Conservation (phyloP, 1,140 invertebrate genomes). For the Parasteatoda tepidariorum region DNA sequence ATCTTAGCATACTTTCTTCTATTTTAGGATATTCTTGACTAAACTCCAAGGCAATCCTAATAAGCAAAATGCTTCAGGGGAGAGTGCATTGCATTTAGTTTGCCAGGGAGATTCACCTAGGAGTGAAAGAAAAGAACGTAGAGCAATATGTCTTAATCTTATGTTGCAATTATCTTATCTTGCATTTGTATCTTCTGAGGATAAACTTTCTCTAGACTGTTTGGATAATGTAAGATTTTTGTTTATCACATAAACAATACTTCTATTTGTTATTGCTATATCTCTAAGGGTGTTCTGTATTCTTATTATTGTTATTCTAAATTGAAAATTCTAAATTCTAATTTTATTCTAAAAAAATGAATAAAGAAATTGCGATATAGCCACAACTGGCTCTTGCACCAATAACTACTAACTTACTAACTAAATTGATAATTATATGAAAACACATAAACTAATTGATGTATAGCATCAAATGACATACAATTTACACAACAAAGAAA, state of each 20-base stretch:
- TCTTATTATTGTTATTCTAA: background rate
- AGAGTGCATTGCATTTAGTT: slow-evolving; percentile 76
- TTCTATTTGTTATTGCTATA: background rate
- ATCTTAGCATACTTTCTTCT: too few species aligned
- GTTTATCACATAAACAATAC: too few species aligned
- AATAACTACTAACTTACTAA: too few species aligned
- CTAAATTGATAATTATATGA: too few species aligned
- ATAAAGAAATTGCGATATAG: too few species aligned
- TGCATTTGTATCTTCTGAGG: slow-evolving; percentile 71
- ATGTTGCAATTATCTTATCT: slow-evolving; percentile 77
- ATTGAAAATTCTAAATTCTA: background rate
- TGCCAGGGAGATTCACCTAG: slow-evolving; percentile 70
- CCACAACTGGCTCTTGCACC: too few species aligned
- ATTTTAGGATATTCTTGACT: slow-evolving; percentile 75
- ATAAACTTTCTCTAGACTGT: slow-evolving; percentile 73
- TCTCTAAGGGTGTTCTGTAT: too few species aligned
- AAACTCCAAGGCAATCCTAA: slow-evolving; percentile 78
- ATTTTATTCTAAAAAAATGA: background rate
- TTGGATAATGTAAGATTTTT: slow-evolving; percentile 72
- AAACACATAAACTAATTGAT: too few species aligned
- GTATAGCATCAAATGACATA: too few species aligned
- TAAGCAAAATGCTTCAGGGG: slow-evolving; percentile 76
- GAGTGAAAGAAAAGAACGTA: slow-evolving; percentile 73
- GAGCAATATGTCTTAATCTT: slow-evolving; percentile 75
- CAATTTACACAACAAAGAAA: too few species aligned